phyloP scores from a whole-genome alignment of 2,888 invertebrate genomes.

The Odontomyia ornata region DNA sequence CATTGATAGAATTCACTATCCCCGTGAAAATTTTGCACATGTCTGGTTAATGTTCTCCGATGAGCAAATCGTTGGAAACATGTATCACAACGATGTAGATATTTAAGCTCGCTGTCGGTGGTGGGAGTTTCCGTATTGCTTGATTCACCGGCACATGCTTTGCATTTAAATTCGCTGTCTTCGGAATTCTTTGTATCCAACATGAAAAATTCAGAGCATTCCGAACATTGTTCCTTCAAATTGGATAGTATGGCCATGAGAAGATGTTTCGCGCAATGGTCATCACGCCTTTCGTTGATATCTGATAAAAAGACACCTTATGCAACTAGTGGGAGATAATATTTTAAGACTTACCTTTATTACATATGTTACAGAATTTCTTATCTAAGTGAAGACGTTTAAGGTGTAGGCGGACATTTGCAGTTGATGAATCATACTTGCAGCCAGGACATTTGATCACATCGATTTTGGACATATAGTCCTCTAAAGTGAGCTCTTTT shows the following conservation, averaged over 20 bases:
- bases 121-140: neutral
- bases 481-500: neutral
- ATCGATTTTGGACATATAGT: slow-evolving; percentile 22
- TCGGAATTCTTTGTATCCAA: neutral
- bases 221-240: slow-evolving; percentile 13
- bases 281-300: neutral
- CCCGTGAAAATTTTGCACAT: neutral
- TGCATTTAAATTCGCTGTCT: neutral
- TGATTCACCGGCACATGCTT: neutral
- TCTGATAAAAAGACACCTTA: neutral
- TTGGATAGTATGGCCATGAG: slow-evolving; percentile 11
- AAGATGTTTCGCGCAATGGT: slow-evolving; percentile 6
- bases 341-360: slow-evolving; percentile 14
- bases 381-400: neutral
- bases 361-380: slow-evolving; percentile 13
- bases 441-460: slow-evolving; percentile 30
- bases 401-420: neutral
- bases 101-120: neutral
- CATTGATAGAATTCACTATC: slow-evolving; percentile 18
- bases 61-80: slow-evolving; percentile 22
- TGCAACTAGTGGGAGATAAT: neutral
- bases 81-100: neutral
- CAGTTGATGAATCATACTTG: slow-evolving; percentile 16
- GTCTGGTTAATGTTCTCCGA: slow-evolving; percentile 10
- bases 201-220: slow-evolving; percentile 31